Percentiles rank a stretch among this genome's conserved stretches.
These are phyloP conservation scores for Sisyra nigra DNA, from an alignment of 2,888 invertebrate genomes.

Conservation along the genomic window DNA sequence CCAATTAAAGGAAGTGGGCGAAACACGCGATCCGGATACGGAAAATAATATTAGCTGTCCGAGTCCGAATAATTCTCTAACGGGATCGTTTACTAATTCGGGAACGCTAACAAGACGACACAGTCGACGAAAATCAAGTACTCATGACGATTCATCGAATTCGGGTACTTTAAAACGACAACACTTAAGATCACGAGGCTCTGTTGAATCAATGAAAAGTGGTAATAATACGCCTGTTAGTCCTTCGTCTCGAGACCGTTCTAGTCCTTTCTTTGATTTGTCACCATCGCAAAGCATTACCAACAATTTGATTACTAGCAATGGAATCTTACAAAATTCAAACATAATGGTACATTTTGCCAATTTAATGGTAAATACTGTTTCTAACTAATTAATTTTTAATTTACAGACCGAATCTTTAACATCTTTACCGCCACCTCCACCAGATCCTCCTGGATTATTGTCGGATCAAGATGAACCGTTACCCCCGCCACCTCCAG, in stretches of 20 bases:
- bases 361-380: background rate
- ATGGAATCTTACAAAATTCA: slow-evolving; percentile 2
- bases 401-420: slow-evolving; percentile 35
- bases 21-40: slow-evolving; percentile 41
- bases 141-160: slow-evolving; percentile 25
- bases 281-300: slow-evolving; percentile 7
- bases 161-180: slow-evolving; percentile 39
- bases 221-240: slow-evolving; percentile 32
- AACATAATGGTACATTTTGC: background rate
- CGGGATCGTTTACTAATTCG: slow-evolving; percentile 6
- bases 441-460: slow-evolving; percentile 27
- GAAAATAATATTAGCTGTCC: slow-evolving; percentile 22
- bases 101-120: slow-evolving; percentile 33
- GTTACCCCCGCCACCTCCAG: slow-evolving; percentile 52
- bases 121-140: slow-evolving; percentile 30
- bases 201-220: slow-evolving; percentile 31
- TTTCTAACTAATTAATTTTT: slow-evolving; percentile 2
- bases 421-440: slow-evolving; percentile 31
- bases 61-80: slow-evolving; percentile 12
- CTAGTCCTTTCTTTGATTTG: slow-evolving; percentile 26
- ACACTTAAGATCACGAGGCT: slow-evolving; percentile 33
- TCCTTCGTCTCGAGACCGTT: slow-evolving; percentile 32
- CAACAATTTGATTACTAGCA: background rate
- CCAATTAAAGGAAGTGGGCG: slow-evolving; percentile 76
- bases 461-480: slow-evolving; percentile 31